phyloP scores from a whole-genome alignment of 2,113 vertebrate species.

The Carettochelys insculpta region DNA sequence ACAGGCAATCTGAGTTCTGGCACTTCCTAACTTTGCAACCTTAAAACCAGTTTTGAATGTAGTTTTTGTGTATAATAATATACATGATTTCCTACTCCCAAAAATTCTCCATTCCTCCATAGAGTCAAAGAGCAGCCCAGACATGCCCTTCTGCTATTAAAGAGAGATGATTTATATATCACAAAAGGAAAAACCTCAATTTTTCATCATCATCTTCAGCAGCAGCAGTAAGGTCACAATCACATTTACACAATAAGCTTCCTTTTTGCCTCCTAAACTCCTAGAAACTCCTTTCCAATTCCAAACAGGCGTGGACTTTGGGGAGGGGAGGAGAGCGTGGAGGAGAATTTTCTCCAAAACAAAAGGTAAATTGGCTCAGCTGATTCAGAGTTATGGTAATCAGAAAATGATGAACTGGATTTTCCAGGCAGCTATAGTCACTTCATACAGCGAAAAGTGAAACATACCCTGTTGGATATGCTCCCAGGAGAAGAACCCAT shows the following conservation, averaged over 20 bases:
- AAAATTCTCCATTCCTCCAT: neutral
- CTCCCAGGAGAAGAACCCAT: neutral
- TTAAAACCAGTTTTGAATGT: no score
- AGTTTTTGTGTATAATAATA: neutral
- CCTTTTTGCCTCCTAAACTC: neutral
- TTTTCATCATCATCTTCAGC: neutral
- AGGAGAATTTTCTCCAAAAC: neutral
- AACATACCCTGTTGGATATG: neutral
- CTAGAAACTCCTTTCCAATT: neutral
- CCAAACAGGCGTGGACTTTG: neutral
- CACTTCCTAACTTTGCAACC: neutral
- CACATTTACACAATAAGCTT: neutral
- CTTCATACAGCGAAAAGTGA: neutral
- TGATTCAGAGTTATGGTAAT: no score
- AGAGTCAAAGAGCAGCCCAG: neutral
- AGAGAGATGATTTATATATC: neutral
- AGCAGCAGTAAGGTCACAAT: neutral
- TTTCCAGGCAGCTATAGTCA: neutral
- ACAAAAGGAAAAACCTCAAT: neutral
- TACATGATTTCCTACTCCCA: neutral
- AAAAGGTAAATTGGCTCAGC: neutral
- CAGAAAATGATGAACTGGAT: neutral
- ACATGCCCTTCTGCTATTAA: neutral
- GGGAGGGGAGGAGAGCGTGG: no score
- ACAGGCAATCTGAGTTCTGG: neutral